phyloP scores from a whole-genome alignment of 1,140 invertebrate species.

The Triops cancriformis region DNA sequence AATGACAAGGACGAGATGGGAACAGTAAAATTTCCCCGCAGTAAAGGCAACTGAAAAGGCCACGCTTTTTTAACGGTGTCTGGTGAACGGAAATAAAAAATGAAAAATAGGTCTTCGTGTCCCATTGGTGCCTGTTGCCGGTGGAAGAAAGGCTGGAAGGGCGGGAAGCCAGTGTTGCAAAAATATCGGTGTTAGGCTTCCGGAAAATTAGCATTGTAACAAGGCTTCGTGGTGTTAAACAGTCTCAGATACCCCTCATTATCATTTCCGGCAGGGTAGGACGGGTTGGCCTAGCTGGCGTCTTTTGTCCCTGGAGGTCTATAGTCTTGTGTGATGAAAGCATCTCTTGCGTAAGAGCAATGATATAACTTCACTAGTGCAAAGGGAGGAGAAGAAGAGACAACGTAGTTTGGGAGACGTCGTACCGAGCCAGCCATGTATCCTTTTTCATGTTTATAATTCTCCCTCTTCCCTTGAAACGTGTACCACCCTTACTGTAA shows the following conservation, averaged over 20 bases:
- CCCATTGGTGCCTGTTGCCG: constrained; percentile 6
- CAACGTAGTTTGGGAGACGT: neutral
- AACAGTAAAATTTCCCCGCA: neutral
- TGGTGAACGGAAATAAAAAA: neutral
- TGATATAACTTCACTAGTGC: neutral
- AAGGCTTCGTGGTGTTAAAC: neutral
- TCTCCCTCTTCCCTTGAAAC: neutral
- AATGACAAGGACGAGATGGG: neutral
- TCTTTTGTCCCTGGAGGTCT: neutral
- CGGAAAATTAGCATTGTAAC: neutral
- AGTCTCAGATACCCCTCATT: neutral
- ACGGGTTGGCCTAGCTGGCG: neutral
- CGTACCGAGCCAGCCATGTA: neutral
- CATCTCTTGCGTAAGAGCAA: neutral
- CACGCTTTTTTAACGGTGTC: neutral
- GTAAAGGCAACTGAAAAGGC: neutral
- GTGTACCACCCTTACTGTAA: neutral
- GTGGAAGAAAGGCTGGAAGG: neutral
- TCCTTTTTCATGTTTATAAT: constrained; percentile 6
- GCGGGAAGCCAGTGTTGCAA: neutral
- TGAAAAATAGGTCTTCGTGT: neutral
- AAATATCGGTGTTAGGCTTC: neutral
- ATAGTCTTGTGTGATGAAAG: neutral
- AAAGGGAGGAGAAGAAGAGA: neutral
- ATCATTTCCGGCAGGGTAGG: constrained; percentile 1